phyloP scores from a whole-genome alignment of 1,140 invertebrate genomes.

The Caligus rogercresseyi region DNA sequence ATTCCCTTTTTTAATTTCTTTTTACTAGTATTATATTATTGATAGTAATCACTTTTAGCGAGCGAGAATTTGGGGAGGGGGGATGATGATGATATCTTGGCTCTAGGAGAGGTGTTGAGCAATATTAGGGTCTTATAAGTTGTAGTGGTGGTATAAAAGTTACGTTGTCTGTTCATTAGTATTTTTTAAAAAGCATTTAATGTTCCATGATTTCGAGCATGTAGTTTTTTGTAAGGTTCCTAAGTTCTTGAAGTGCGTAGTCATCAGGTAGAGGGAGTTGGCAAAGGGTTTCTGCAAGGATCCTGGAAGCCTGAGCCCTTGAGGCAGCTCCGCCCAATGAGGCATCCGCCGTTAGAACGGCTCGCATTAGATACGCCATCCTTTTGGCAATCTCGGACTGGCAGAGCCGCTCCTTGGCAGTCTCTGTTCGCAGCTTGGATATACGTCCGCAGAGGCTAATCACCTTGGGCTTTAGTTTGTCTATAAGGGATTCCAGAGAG shows the following conservation, averaged over 20 bases:
- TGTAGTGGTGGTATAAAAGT: too few species aligned
- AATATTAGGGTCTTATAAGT: too few species aligned
- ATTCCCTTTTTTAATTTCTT: slow-evolving; percentile 2
- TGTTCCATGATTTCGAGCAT: slow-evolving; percentile 25
- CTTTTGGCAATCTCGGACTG: slow-evolving; percentile 46
- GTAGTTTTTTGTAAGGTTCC: slow-evolving; percentile 29
- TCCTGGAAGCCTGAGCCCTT: slow-evolving; percentile 27
- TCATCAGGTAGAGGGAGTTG: slow-evolving; percentile 44
- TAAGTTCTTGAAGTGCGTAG: slow-evolving; percentile 41
- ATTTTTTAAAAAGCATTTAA: slow-evolving; percentile 21
- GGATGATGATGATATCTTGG: too few species aligned
- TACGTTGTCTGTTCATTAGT: neutral
- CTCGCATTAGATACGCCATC: slow-evolving; percentile 35
- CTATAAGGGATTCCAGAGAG: neutral
- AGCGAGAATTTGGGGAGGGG: too few species aligned
- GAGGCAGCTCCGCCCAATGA: slow-evolving; percentile 28
- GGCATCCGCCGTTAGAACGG: slow-evolving; percentile 31
- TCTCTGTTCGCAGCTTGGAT: slow-evolving; percentile 3
- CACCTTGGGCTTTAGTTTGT: slow-evolving; percentile 34
- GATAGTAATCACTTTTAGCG: too few species aligned
- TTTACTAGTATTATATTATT: neutral
- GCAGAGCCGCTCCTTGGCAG: slow-evolving; percentile 31
- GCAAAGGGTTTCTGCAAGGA: slow-evolving; percentile 35
- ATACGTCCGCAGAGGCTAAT: slow-evolving; percentile 39
- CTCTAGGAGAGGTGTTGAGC: too few species aligned